Base-by-base conservation (phyloP, 1,140 invertebrate species). In the Chironomus tepperi region DNA sequence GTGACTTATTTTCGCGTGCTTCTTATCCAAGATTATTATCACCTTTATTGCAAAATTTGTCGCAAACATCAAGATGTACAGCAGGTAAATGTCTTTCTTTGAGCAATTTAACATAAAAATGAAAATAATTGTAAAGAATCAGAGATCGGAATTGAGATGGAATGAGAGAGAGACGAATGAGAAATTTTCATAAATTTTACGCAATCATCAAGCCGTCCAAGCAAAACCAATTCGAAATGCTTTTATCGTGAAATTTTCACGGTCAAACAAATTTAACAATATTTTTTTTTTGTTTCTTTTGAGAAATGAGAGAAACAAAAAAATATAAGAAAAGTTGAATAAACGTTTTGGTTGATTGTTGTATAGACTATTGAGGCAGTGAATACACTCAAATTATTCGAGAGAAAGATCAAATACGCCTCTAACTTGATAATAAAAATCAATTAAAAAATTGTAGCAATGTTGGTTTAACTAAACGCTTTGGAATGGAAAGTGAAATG, bases 131-230 rank as follows among this genome's bases (percentile, higher is more conserved):
- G 1, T 2, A 34, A 34, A 34, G 24, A 34, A 34, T 34, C 24
- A 34, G 24, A 34, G 24, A 34, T 34, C 24, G 24, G 47, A 57
- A 57, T 57, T 57, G 47, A 57, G 47, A 57, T n/a, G n/a, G 47
- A 57, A 57, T n/a, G 47, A 57, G 12, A 57, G 47, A 12, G 5
- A 5, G n/a, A 57, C 5, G 47, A 57, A 57, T n/a, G 47, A 57
- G 47, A 57, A 57, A 57, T 57, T 57, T 57, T 57, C 47, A 57
- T 57, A 57, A 57, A 57, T 57, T 57, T 57, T 57, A 57, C 47
- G 47, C 47, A 57, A 57, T 57, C 47, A 57, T 57, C 47, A 57
- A 57, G 47, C 47, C 47, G 47, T 57, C 47, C 47, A 57, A 57
- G 47, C 47, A 57, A 57, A 57, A n/a, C 47, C 47, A 57, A 57